Base-by-base conservation (phyloP, 2,113 vertebrate species). In the Antennarius striatus region DNA sequence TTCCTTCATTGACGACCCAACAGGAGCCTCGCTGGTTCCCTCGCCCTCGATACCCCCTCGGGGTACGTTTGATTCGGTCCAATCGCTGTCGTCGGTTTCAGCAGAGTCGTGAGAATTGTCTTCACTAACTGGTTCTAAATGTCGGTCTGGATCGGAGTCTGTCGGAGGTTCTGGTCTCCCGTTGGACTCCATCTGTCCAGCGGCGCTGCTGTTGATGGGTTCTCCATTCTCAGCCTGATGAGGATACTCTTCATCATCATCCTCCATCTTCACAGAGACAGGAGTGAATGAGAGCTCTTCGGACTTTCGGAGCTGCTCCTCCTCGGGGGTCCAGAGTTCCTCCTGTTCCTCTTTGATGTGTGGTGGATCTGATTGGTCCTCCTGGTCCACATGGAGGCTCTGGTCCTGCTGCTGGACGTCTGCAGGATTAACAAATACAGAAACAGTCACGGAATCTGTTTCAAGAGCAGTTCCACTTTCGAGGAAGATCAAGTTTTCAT, bases 311-410 rank as follows among this genome's bases (percentile, higher is more conserved):
- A 43, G 68, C n/a, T 72, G 59, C 16, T 4, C 49, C 17, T 68
- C 65, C 40, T 57, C 50, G n/a, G 28, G 42, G 32, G 1, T 52
- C 73, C 57, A 63, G 11, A 50, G 6, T 0, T 78, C 63, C 57
- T 43, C 11, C 42, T 12, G 22, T 1, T 77, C 77, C 45, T 75
- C 68, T 52, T 80, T 79, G 13, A 70, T 69, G 32, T 56, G 29
- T 0, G 50, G 65, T 0, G 15, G 45, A 1, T 79, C 36, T 49
- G 32, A 15, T 9, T 13, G 39, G 7, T 43, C 3, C 10, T 43
- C 42, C 42, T 43, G 3, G 42, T 43, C 42, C 10, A 8, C 11
- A 43, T 9, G 9, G 10, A 12, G 22, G 22, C 22, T 22, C 22
- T 22, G 22, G 1, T 22, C 22, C 22, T 22, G 22, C 42, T 43